Evolutionary conservation across 2,113 vertebrate genomes (phyloP), one percentile per base, ranked within the genome.

Genomic region (Chlorodrepanis virens): DNA sequence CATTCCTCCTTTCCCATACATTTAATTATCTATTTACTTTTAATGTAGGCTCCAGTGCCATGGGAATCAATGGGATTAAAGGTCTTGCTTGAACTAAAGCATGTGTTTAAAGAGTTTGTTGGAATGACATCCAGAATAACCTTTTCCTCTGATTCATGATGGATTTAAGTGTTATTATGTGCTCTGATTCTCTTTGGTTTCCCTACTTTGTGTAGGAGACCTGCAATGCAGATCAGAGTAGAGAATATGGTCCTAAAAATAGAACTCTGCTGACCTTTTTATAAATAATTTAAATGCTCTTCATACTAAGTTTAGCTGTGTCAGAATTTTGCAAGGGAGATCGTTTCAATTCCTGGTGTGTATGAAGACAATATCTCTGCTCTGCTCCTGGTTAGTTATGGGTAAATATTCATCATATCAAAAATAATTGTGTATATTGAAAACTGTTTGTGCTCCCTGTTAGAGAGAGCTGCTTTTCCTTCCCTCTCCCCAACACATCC

Each of bases 181-280:
- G 83, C 79, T 93, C 59, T 64, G n/a, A 50, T 92, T 89, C 87
- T 65, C 79, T 79, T 79, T 93, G 78, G 22, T 78, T 91, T 90
- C 61, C 24, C 57, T 59, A 14, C 71, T 94, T 71, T 77, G 71
- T 17, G 1, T 90, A 71, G 91, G 85, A 95, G 85, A 96, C 92
- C 96, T 92, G 96, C 95, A 95, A 68, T 96, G 96, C 94, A 94
- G 93, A 96, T 94, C 90, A 68, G 84, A 92, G 85, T n/a, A 87
- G 71, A 87, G 94, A 75, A 56, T 86, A 40, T 75, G 60, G 29
- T 86, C 93, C 94, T 97, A 95, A 96, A 96, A 95, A 97, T 94
- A 96, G 95, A 92, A 64, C 68, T 78, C 93, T 94, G 64, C 95
- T 97, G 95, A 96, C 95, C 95, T 95, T 96, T 97, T 96, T 95